Evolutionary conservation across 2,797 vertebrate species (phyloP).

Genomic region (Dipus sagitta): DNA sequence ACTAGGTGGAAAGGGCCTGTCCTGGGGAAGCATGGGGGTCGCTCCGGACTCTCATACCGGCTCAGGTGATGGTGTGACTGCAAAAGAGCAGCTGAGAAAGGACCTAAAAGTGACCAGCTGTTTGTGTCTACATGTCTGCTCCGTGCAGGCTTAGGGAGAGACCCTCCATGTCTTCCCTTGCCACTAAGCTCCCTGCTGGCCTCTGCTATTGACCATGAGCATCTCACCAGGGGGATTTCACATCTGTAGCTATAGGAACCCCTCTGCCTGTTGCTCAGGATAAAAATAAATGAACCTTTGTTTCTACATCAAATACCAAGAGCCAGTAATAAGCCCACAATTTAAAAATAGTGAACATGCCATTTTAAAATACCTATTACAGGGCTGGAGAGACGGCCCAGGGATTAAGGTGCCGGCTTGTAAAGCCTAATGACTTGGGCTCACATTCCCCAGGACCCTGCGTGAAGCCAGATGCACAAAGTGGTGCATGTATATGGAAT

Average conservation of each 20-base stretch:
- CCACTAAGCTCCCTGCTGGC: not conserved
- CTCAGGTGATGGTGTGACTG: rapidly evolving
- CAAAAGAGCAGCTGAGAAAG: not conserved
- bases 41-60: not conserved
- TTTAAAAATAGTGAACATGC: not conserved
- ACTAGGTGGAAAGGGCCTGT: rapidly evolving
- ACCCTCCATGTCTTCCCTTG: not conserved
- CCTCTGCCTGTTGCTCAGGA: not conserved
- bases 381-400: too few species aligned
- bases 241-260: not conserved
- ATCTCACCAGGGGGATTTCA: not conserved
- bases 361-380: not conserved
- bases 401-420: too few species aligned
- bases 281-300: not conserved
- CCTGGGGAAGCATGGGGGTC: rapidly evolving
- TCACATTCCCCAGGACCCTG: too few species aligned
- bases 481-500: too few species aligned
- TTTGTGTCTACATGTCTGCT: not conserved
- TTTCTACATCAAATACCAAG: not conserved
- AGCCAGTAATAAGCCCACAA: not conserved
- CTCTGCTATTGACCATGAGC: too few species aligned
- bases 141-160: not conserved
- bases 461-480: too few species aligned
- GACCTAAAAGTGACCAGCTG: not conserved
- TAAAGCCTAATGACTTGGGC: too few species aligned